phyloP scores from a whole-genome alignment of 2,113 vertebrate species.

The Pionites leucogaster region DNA sequence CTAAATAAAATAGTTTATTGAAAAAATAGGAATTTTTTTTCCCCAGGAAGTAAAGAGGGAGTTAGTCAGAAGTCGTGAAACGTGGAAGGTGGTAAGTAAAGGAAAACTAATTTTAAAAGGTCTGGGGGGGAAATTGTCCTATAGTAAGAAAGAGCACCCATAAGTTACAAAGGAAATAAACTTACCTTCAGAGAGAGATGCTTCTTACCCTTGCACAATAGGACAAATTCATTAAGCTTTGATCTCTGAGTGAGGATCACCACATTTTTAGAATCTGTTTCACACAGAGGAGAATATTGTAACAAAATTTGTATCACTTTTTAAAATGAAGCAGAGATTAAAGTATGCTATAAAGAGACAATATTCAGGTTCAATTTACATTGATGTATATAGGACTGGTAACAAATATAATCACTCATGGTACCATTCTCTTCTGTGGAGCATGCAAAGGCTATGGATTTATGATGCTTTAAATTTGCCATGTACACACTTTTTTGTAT shows the following conservation, averaged over 20 bases:
- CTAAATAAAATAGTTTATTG: neutral
- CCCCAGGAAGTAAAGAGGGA: neutral
- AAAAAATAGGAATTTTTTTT: neutral
- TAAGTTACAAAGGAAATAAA: neutral
- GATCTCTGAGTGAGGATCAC: conserved; percentile 52
- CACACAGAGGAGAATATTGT: neutral
- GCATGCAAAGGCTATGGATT: neutral
- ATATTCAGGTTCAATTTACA: neutral
- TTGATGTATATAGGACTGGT: neutral
- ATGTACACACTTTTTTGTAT: neutral
- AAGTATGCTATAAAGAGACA: neutral
- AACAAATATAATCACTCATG: neutral
- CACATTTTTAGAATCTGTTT: conserved; percentile 36
- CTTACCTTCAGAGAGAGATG: conserved; percentile 38
- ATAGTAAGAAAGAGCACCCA: neutral
- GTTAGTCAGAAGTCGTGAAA: neutral
- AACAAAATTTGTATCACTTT: neutral
- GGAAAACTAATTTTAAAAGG: neutral
- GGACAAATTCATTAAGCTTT: conserved; percentile 44
- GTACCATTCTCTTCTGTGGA: neutral
- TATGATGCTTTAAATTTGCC: neutral
- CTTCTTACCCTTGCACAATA: conserved; percentile 10
- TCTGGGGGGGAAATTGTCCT: neutral
- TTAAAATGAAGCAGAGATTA: neutral
- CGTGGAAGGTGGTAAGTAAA: neutral